Base-by-base conservation (phyloP, 1,140 invertebrate species). In the Drosophila pandora region DNA sequence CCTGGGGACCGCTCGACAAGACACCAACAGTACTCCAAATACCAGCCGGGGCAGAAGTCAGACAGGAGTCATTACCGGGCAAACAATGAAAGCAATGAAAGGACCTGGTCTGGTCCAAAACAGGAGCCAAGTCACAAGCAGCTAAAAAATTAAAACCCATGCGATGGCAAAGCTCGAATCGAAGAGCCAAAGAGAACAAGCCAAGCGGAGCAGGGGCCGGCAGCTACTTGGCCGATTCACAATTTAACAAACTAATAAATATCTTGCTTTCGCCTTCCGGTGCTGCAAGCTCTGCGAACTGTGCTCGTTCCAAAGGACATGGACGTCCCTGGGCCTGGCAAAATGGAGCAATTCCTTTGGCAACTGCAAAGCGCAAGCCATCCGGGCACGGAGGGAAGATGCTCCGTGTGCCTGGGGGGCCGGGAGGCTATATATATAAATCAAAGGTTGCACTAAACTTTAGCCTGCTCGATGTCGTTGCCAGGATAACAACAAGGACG, bases 231-330 rank as follows among this genome's bases (percentile, higher is more conserved):
- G 79, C 72, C 79, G 90, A 90, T 90, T 90, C 87, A 90, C 87
- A 87, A 90, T 90, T 90, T 90, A 90, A 90, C 87, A 90, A 90
- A 90, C 87, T 90, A 90, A 90, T 90, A 90, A 90, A 90, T 90
- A 90, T 90, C 87, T 77, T 75, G 71, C 71, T 75, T 76, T 87
- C 79, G 83, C 81, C 87, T 90, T 90, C 87, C 87, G 67, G 69
- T 71, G 74, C 74, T 71, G 30, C 67, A 57, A 57, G 71, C 67
- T 54, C 60, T 78, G 69, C 43, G 59, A 50, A 47, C 45, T 55
- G 43, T 52, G 30, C 49, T 49, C 39, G 75, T 52, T 62, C 59
- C 28, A 53, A 75, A 58, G 71, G 48, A 55, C 61, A 67, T 30
- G 60, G 45, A 72, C 17, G 6, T 62, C 45, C 43, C 32, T 59